These are phyloP conservation scores for Tiliacea citrago DNA, from an alignment of 2,888 invertebrate species.

Conservation along the genomic window DNA sequence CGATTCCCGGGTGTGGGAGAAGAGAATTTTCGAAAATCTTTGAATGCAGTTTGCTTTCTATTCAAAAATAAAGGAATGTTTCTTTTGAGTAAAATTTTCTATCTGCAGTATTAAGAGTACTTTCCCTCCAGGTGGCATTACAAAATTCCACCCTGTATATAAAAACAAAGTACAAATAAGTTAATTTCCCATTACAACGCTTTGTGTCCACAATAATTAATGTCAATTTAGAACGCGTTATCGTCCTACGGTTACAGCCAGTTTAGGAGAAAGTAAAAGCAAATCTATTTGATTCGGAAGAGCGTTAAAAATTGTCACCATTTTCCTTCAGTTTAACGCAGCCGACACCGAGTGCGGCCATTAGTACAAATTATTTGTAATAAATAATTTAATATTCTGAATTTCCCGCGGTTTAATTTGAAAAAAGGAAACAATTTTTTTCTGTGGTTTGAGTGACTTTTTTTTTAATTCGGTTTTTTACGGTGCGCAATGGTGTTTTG, in stretches of 20 bases:
- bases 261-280: conserved; percentile 81
- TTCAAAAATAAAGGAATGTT: no score
- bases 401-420: conserved; percentile 29
- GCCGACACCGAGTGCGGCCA: conserved; percentile 49
- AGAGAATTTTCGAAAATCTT: no score
- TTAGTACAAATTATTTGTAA: conserved; percentile 35
- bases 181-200: conserved; percentile 31
- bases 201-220: conserved; percentile 52
- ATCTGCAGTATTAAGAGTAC: no score
- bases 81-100: no score
- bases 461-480: neutral
- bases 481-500: neutral
- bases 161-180: conserved; percentile 9
- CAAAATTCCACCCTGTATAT: no score
- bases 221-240: conserved; percentile 58
- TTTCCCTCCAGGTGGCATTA: no score
- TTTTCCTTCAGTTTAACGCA: conserved; percentile 67
- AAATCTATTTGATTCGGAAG: conserved; percentile 77
- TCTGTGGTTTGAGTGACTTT: conserved; percentile 17
- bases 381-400: conserved; percentile 20
- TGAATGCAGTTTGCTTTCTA: no score
- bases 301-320: conserved; percentile 70
- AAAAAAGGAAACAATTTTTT: neutral
- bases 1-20: no score
- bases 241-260: conserved; percentile 66